Percentiles rank a stretch among this genome's conserved stretches.
These are phyloP conservation scores for Otolemur garnettii DNA, from an alignment of 2,113 vertebrate genomes.

Conservation along the genomic window DNA sequence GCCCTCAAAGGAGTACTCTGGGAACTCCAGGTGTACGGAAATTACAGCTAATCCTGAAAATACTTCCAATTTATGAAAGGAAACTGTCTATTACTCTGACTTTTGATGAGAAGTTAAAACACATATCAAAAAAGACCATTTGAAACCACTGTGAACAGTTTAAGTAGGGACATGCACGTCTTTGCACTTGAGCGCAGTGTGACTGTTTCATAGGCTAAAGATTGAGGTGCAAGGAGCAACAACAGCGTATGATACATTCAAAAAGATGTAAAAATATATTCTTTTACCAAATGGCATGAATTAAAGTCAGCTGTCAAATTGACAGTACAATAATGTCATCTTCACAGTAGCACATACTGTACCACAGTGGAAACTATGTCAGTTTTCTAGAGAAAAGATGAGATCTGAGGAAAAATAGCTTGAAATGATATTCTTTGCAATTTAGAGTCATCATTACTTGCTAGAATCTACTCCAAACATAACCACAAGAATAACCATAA, in stretches of 20 bases:
- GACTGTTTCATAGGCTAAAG: constrained; percentile 34
- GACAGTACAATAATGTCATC: constrained; percentile 87
- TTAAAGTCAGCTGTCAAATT: constrained; percentile 88
- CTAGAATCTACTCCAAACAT: constrained; percentile 85
- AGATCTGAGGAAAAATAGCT: constrained; percentile 84
- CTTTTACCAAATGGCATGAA: constrained; percentile 87
- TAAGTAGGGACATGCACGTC: background rate
- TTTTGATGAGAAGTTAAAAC: constrained; percentile 35
- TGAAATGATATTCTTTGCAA: constrained; percentile 83
- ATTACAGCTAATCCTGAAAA: background rate
- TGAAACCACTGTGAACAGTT: background rate
- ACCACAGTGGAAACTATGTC: constrained; percentile 83
- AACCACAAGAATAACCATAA: constrained; percentile 83
- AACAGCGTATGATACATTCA: constrained; percentile 85
- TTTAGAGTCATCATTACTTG: constrained; percentile 85
- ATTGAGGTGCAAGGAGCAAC: constrained; percentile 49
- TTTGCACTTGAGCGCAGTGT: constrained; percentile 18
- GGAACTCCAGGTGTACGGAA: background rate
- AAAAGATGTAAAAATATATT: constrained; percentile 85
- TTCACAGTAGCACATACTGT: constrained; percentile 83
- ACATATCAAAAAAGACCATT: background rate
- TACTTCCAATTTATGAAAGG: constrained; percentile 15
- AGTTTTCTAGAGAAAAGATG: constrained; percentile 84
- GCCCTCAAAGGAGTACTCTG: background rate
- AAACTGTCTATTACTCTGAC: background rate